phyloP scores from a whole-genome alignment of 53 echinoderm and acorn worm genomes.

The Paracentrotus lividus region DNA sequence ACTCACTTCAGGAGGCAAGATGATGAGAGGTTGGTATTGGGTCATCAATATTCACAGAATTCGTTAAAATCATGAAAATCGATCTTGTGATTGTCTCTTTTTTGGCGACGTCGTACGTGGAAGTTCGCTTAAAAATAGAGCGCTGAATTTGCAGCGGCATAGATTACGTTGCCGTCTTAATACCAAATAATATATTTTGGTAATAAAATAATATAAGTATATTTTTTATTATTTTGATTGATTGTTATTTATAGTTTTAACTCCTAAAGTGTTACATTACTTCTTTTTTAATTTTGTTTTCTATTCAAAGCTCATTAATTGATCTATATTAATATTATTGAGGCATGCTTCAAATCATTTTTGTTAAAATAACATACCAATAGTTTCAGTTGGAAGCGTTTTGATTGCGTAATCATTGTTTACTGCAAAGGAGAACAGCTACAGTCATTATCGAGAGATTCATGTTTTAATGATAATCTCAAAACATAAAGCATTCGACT shows the following conservation, averaged over 20 bases:
- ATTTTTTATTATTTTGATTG: neutral
- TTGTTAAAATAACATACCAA: neutral
- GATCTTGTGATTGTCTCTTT: neutral
- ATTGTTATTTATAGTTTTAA: neutral
- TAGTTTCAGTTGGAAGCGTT: neutral
- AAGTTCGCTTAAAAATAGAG: neutral
- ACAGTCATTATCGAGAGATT: neutral
- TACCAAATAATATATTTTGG: neutral
- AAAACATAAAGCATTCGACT: no score
- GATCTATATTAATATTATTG: no score
- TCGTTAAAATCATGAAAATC: neutral
- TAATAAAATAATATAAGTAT: neutral
- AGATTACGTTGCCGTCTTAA: neutral
- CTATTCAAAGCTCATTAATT: no score
- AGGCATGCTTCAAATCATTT: neutral
- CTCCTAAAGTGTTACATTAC: neutral
- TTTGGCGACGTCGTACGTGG: neutral
- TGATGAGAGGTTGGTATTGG: neutral
- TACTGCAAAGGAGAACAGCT: neutral
- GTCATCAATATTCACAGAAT: neutral
- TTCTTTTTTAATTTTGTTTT: neutral
- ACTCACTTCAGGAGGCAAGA: neutral
- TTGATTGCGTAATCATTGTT: constrained; percentile 5
- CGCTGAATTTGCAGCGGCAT: neutral
- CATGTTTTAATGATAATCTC: no score